Base-by-base conservation (phyloP, 2,797 vertebrate species). In the Gambusia yucatana region DNA sequence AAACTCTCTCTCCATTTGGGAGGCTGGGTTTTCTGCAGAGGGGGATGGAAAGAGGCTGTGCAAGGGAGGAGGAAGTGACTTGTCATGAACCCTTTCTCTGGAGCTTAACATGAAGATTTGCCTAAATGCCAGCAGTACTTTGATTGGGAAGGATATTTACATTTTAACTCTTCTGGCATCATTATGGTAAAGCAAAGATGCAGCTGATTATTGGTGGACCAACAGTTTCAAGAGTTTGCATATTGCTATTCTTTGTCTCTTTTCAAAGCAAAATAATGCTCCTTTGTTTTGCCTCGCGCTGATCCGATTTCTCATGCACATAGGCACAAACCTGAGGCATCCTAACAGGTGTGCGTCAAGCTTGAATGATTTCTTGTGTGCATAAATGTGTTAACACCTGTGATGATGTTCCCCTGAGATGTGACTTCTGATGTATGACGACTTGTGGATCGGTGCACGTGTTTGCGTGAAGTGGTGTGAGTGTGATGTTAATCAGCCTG, bases 311-410 rank as follows among this genome's bases (percentile, higher is more conserved):
- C 14, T 48, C 80, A 36, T n/a, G 80, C 80, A 73, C 78, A 76
- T 63, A 57, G 77, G 57, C 74, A 36, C 43, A 2, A 80, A 81
- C 85, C 79, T 79, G 78, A 80, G 91, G 91, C 93, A 87, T 88
- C 91, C 86, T 89, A 93, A 92, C 92, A 94, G 90, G 90, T 93
- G 90, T 87, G 47, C 87, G 87, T 90, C 92, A 92, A 91, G 92
- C 92, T 82, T 80, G 85, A 91, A 65, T 87, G 90, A 88, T 90
- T 93, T 87, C 57, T 6, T 52, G 77, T 70, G 65, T 47, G 73
- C 59, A 50, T 83, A 72, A 25, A 63, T 59, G 20, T 16, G 63
- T 33, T 81, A 30, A 50, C 86, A 90, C 81, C 84, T 92, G 86
- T 82, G 85, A 85, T 89, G 84, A 86, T 85, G 77, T 77, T 91